Base-by-base conservation (phyloP, 2,113 vertebrate species). In the Centropus unirufus region DNA sequence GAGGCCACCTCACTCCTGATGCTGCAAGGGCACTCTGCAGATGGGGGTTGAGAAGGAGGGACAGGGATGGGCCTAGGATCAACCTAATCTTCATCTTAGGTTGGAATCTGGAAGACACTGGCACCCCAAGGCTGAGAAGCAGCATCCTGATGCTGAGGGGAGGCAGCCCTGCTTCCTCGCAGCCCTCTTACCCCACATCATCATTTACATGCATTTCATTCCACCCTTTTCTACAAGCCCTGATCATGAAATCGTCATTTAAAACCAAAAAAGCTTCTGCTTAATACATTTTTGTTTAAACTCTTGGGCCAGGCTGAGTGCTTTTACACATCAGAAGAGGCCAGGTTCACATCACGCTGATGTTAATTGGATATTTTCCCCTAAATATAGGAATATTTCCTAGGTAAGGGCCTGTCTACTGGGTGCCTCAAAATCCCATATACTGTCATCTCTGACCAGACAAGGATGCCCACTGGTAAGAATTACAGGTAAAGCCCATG, bases 71-170 rank as follows among this genome's bases (percentile, higher is more conserved):
- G 26, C 29, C 54, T 15, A 46, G 9, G 5, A 19, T 66, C 66
- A 47, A 4, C 19, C 59, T 30, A 3, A 1, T 39, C 36, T 36
- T 36, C 36, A 36, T 36, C 36, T 36, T 36, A 36, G 36, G 36
- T 36, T 36, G 36, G 36, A 36, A 40, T 44, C 64, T 42, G 30
- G 61, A 62, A 0, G 0, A 54, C 40, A 61, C 14, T 3, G 1
- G 55, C 64, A 66, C 21, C 1, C 0, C 44, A 29, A 20, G 4
- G 19, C 1, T 67, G 49, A 30, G 46, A 66, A 72, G 23, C 9
- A 2, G 72, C 46, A 62, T 5, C 58, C 9, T 0, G 1, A n/a
- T 5, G 14, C 17, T 19, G 26, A 4, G 0, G 34, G 20, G 34
- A 34, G 7, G 16, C 21, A 47, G 15, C 13, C 30, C 40, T 66